Evolutionary conservation across 2,113 vertebrate genomes (phyloP).

Genomic region (Hemibates koningsi): DNA sequence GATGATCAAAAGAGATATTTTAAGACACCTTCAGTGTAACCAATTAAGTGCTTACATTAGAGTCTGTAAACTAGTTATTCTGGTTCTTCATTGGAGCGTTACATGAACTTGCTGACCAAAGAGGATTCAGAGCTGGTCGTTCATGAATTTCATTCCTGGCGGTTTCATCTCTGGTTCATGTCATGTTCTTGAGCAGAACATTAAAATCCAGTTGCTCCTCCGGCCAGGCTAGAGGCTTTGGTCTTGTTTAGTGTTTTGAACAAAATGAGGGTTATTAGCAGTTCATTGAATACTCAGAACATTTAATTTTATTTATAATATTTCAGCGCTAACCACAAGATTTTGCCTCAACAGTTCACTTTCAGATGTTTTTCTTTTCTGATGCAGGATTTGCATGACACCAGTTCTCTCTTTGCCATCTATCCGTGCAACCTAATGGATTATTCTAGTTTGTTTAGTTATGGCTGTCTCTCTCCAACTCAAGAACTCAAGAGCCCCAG

Average conservation of each 20-base stretch:
- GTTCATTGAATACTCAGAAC: not conserved
- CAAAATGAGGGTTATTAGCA: not conserved
- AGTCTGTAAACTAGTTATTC: not conserved
- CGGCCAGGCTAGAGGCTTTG: not conserved
- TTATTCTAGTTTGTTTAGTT: not conserved
- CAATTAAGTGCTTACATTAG: not conserved
- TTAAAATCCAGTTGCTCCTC: not conserved
- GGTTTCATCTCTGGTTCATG: not conserved
- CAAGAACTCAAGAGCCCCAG: not conserved
- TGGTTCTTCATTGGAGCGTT: not conserved
- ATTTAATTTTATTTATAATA: not conserved
- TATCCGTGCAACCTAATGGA: not conserved
- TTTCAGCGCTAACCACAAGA: not conserved
- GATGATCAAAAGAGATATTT: not conserved
- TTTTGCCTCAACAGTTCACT: not conserved
- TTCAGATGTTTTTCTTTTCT: not conserved
- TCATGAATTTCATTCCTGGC: not conserved
- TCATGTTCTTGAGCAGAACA: not conserved
- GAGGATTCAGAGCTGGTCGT: not conserved
- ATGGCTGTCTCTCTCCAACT: not conserved
- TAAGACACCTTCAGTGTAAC: not conserved
- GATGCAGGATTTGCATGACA: not conserved
- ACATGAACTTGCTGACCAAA: not conserved
- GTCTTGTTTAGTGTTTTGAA: not conserved
- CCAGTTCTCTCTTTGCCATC: not conserved